Percentiles rank a stretch among this genome's conserved stretches.
Conservation (phyloP, 1,140 invertebrate genomes). For the Portunus trituberculatus region DNA sequence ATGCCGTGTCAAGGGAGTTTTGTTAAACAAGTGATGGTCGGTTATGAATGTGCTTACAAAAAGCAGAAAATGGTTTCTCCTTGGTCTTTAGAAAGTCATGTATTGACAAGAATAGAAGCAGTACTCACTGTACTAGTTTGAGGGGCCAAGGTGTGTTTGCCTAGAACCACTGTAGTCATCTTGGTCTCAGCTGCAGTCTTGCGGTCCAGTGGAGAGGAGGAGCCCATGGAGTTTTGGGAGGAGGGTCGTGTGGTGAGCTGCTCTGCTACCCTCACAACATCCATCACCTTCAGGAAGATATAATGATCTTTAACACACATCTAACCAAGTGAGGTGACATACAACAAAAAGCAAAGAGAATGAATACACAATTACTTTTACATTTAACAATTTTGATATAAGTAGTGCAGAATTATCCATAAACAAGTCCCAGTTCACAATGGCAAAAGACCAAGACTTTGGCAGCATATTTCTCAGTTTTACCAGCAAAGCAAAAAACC, state of each 20-base stretch:
- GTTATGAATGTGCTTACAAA: background rate
- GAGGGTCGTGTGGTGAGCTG: constrained; percentile 66
- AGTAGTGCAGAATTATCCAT: too few species aligned
- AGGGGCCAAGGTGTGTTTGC: constrained; percentile 69
- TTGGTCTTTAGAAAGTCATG: constrained; percentile 54
- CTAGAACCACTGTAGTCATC: constrained; percentile 67
- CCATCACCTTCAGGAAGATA: constrained; percentile 61
- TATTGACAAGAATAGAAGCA: background rate
- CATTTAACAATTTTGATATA: too few species aligned
- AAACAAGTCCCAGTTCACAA: too few species aligned
- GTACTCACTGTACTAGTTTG: constrained; percentile 74
- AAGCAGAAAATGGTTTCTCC: background rate
- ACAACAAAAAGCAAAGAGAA: too few species aligned
- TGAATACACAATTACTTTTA: too few species aligned
- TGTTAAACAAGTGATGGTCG: background rate
- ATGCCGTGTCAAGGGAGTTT: background rate
- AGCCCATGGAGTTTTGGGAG: constrained; percentile 57
- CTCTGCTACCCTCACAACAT: constrained; percentile 66
- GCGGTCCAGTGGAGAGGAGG: constrained; percentile 47
- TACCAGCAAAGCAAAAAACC: too few species aligned
- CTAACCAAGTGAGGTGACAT: too few species aligned
- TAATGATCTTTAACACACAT: background rate
- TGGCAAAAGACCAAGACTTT: too few species aligned
- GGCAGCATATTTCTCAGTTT: too few species aligned
- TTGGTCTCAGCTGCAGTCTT: constrained; percentile 65